Evolutionary conservation across 1,140 invertebrate species (phyloP), one percentile per base, ranked within the genome.

Genomic region (Antheraea mylitta): DNA sequence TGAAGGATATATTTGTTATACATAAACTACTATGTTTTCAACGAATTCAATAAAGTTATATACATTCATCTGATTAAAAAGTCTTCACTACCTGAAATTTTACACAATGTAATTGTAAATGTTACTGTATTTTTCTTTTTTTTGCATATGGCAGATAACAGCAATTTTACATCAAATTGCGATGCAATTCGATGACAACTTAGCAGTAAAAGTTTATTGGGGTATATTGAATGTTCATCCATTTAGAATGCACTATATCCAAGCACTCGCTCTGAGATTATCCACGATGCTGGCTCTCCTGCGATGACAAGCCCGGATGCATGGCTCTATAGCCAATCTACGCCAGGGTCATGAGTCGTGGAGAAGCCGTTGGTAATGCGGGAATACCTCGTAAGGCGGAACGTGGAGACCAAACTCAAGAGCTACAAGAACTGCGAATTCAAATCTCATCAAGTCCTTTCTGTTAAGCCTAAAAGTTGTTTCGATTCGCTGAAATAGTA

Each of bases 331-430:
- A 59, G 79, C 74, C 74, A 78, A 76, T 18, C 78, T 69, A 13
- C 81, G 86, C 82, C 83, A 80, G 69, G 76, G 89, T 96, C 95
- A 97, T 90, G 96, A 97, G 86, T 98, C 97, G 86, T 97, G 97
- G 68, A 98, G 93, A 10, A 99, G 94, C 73, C 98, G 94, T 90
- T 99, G 98, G 93, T 98, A 99, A 90, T 99, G 98, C 13, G 98
- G 98, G 93, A 97, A 96, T 68, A 99, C 95, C 92, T 99, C 97
- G 92, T 95, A 96, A 48, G 96, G 97, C 10, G 97, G 97, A 60
- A 98, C 94, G 92, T 99, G 98, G 62, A 99, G 93, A 30, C 97
- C 96, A 90, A 99, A 99, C 90, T 99, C 98, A 62, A 99, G 92
- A 0, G 98, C 98, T 59, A 99, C 98, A 19, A 99, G 93, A 64